phyloP scores from a whole-genome alignment of 2,888 invertebrate genomes.

The Choreutis nemorana region DNA sequence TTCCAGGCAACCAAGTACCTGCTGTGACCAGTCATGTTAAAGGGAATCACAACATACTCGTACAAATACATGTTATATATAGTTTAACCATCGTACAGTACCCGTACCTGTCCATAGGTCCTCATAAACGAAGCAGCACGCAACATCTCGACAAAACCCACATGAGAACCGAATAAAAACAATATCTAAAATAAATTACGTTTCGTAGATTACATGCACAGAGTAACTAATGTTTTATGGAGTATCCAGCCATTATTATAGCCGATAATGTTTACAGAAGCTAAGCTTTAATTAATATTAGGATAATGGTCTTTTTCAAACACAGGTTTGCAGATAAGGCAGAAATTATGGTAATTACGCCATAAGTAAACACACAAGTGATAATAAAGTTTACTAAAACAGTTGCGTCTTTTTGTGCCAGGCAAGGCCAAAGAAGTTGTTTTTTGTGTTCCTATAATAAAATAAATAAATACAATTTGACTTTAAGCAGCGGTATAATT shows the following conservation, averaged over 20 bases:
- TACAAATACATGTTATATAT: background rate
- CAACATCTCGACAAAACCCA: constrained; percentile 32
- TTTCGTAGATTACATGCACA: constrained; percentile 17
- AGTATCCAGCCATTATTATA: constrained; percentile 31
- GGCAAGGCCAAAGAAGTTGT: too few relatives aligned
- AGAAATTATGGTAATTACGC: constrained; percentile 33
- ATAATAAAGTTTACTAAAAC: constrained; percentile 29
- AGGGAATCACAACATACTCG: background rate
- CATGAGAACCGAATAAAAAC: constrained; percentile 8
- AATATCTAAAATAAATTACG: constrained; percentile 15
- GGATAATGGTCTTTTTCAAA: constrained; percentile 32
- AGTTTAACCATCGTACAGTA: constrained; percentile 1
- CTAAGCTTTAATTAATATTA: constrained; percentile 34
- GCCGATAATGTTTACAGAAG: constrained; percentile 24
- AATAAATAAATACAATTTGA: too few relatives aligned
- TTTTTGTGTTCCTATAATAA: too few relatives aligned
- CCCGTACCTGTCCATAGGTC: constrained; percentile 43
- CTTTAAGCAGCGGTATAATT: too few relatives aligned
- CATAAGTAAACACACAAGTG: constrained; percentile 31
- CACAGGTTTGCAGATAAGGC: constrained; percentile 40
- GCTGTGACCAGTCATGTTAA: constrained; percentile 10
- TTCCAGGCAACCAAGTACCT: constrained; percentile 24
- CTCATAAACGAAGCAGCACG: constrained; percentile 54
- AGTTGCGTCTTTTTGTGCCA: too few relatives aligned
- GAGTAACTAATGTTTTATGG: constrained; percentile 5